Conservation (phyloP, 2,797 vertebrate genomes). For the Anomalospiza imberbis region DNA sequence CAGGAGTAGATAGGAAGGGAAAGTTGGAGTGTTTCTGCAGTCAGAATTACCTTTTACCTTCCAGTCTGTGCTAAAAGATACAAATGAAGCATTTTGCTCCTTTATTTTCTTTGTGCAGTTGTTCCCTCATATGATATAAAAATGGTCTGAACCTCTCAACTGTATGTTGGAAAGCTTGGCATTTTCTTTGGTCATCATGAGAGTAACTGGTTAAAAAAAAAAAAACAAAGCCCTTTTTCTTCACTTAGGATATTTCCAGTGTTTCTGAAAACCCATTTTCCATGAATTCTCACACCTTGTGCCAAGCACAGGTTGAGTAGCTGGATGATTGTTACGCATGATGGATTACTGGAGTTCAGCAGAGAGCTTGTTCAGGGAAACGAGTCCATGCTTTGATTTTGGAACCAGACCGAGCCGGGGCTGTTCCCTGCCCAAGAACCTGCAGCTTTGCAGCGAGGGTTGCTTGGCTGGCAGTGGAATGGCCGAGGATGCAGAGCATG, state of each 20-base stretch:
- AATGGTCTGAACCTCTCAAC: background rate
- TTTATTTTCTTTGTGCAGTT: background rate
- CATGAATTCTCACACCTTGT: background rate
- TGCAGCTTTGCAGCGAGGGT: accelerated
- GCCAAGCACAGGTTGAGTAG: background rate
- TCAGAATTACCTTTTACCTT: background rate
- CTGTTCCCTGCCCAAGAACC: background rate
- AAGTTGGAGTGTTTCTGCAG: background rate
- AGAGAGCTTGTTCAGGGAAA: accelerated
- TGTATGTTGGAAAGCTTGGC: accelerated
- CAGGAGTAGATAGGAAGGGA: background rate
- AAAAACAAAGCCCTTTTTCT: background rate
- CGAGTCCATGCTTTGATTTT: accelerated
- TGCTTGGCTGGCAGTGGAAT: background rate
- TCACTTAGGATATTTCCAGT: background rate
- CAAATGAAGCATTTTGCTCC: background rate
- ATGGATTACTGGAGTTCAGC: background rate
- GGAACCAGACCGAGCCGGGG: accelerated
- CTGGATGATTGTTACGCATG: accelerated
- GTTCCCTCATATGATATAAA: background rate
- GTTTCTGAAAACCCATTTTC: background rate
- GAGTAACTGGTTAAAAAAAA: background rate
- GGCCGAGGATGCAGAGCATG: background rate
- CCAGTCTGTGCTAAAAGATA: background rate
- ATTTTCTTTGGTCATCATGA: background rate